phyloP scores from a whole-genome alignment of 1,140 invertebrate genomes.

The Brachionus paranguensis region DNA sequence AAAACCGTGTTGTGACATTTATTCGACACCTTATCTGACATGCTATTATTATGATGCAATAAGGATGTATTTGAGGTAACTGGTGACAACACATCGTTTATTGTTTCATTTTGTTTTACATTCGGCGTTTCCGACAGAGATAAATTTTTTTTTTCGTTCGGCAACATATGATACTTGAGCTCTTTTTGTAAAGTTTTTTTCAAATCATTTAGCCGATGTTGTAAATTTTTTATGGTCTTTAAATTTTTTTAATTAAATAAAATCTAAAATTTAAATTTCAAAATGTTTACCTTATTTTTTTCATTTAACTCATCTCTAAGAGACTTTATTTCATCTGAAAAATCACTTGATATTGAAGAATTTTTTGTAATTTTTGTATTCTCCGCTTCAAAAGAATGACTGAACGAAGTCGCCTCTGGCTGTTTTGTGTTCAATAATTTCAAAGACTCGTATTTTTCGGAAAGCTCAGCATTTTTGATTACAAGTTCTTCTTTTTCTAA shows the following conservation, averaged over 20 bases:
- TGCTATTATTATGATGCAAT: neutral
- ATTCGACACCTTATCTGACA: neutral
- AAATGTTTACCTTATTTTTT: neutral
- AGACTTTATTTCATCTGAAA: neutral
- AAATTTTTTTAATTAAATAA: constrained; percentile 44
- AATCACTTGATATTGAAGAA: neutral
- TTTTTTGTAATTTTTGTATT: neutral
- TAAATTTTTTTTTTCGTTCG: neutral
- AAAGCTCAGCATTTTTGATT: constrained; percentile 14
- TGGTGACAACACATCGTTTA: neutral
- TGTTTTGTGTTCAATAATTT: constrained; percentile 1
- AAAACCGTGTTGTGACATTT: neutral
- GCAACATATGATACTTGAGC: constrained; percentile 51
- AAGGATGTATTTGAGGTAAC: neutral
- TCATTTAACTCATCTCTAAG: neutral
- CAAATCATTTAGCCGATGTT: constrained; percentile 76
- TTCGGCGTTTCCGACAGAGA: neutral
- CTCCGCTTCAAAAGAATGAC: neutral
- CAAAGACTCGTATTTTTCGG: neutral
- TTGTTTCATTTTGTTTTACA: neutral
- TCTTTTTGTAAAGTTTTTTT: constrained; percentile 83
- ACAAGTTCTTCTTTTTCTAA: constrained; percentile 24
- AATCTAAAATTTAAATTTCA: too few relatives aligned
- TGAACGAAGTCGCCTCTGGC: neutral
- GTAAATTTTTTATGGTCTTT: constrained; percentile 77